These are phyloP conservation scores for Pseudachorutes palmiensis DNA, from an alignment of 1,140 invertebrate genomes.

Conservation along the genomic window DNA sequence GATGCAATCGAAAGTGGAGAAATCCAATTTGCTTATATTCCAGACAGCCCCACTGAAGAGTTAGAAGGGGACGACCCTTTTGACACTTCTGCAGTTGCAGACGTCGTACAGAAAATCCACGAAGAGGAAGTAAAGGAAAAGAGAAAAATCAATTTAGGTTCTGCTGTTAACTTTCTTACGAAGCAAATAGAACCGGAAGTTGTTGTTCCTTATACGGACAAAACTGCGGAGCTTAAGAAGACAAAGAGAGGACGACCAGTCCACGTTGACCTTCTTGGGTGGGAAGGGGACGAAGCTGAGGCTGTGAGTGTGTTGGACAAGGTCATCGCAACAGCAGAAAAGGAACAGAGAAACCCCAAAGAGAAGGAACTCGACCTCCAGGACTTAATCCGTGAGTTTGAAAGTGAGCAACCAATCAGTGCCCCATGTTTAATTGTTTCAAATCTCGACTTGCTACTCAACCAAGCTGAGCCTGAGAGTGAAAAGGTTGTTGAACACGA, in stretches of 20 bases:
- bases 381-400: constrained; percentile 8
- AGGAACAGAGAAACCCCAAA: background rate
- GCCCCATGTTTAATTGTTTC: background rate
- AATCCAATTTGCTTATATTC: constrained; percentile 75
- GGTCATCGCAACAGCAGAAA: too few species aligned
- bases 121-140: constrained; percentile 58
- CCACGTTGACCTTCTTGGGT: constrained; percentile 26
- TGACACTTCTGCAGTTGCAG: constrained; percentile 76
- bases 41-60: constrained; percentile 62
- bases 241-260: constrained; percentile 29
- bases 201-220: constrained; percentile 40
- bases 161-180: constrained; percentile 74
- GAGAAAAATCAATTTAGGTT: constrained; percentile 67
- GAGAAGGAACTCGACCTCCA: background rate
- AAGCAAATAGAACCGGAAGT: constrained; percentile 60
- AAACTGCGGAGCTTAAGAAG: constrained; percentile 16
- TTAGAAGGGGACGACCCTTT: constrained; percentile 68
- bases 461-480: constrained; percentile 40
- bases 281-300: background rate
- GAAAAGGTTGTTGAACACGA: constrained; percentile 19
- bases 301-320: too few species aligned
- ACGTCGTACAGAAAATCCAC: constrained; percentile 64
- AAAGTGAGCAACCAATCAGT: background rate
- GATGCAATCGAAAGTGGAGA: constrained; percentile 75
- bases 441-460: constrained; percentile 41